These are phyloP conservation scores for Aplysina aerophoba DNA, from an alignment of 37 sponge, comb jelly and placozoan genomes.

Conservation along the genomic window DNA sequence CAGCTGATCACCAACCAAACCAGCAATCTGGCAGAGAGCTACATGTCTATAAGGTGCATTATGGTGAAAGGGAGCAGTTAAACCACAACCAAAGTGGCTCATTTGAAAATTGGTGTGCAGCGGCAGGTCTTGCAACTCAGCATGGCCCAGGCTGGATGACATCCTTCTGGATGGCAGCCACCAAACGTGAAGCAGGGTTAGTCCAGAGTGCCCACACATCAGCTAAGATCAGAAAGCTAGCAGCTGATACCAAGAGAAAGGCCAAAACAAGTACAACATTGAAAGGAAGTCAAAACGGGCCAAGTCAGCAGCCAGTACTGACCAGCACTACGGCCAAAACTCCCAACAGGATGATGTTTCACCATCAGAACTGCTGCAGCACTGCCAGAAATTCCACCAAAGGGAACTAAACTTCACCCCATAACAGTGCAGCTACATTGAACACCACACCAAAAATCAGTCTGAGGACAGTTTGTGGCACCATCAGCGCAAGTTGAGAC, in stretches of 20 bases:
- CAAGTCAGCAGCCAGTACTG: not conserved
- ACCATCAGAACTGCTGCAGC: not conserved
- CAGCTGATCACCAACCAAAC: slow-evolving; percentile 1
- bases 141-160: too few species aligned
- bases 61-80: not conserved
- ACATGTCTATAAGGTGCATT: not conserved
- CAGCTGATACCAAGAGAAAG: not conserved
- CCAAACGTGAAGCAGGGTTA: not conserved
- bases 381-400: slow-evolving; percentile 12
- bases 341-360: not conserved
- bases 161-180: not conserved
- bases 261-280: not conserved
- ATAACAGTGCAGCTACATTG: not conserved
- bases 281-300: not conserved
- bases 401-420: not conserved
- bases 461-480: too few species aligned
- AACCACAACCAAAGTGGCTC: not conserved
- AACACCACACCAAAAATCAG: not conserved
- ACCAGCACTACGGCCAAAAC: not conserved
- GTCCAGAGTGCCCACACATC: not conserved
- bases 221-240: not conserved
- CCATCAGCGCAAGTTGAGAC: too few species aligned
- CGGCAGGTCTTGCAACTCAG: not conserved
- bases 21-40: slow-evolving; percentile 11
- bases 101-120: not conserved